Conservation (phyloP, 2,113 vertebrate species). For the Planiliza haematocheilus region DNA sequence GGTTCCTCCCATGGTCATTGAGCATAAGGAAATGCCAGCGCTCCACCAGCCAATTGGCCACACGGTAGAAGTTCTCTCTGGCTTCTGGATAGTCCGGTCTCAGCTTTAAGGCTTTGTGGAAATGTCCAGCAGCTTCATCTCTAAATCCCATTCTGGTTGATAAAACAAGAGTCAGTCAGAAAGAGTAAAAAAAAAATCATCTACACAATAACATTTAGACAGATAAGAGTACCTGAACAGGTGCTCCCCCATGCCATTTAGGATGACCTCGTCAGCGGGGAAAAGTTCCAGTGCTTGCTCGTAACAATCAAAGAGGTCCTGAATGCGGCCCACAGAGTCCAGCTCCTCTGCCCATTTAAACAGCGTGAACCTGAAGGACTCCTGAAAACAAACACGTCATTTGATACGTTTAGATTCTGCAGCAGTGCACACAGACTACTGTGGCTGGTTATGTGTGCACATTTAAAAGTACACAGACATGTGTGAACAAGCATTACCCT, state of each 20-base stretch:
- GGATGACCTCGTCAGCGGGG: slow-evolving; percentile 94
- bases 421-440: not conserved
- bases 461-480: not conserved
- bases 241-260: slow-evolving; percentile 98
- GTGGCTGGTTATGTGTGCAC: not conserved
- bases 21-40: slow-evolving; percentile 99
- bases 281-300: slow-evolving; percentile 96
- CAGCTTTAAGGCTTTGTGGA: slow-evolving; percentile 94
- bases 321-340: slow-evolving; percentile 89
- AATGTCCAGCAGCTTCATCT: slow-evolving; percentile 97
- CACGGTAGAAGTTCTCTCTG: slow-evolving; percentile 96
- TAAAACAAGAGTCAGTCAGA: not conserved
- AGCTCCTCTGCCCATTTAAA: slow-evolving; percentile 96
- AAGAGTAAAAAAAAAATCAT: not conserved
- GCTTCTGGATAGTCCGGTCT: slow-evolving; percentile 92
- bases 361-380: slow-evolving; percentile 95
- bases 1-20: slow-evolving; percentile 92
- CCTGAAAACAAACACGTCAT: slow-evolving; percentile 77
- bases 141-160: slow-evolving; percentile 92
- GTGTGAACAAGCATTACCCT: slow-evolving; percentile 64
- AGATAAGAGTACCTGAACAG: slow-evolving; percentile 91
- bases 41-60: slow-evolving; percentile 98
- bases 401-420: not conserved
- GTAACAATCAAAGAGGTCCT: slow-evolving; percentile 95
- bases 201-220: not conserved